Evolutionary conservation across 2,888 invertebrate genomes (phyloP).

Genomic region (Leptarthrus brevirostris): DNA sequence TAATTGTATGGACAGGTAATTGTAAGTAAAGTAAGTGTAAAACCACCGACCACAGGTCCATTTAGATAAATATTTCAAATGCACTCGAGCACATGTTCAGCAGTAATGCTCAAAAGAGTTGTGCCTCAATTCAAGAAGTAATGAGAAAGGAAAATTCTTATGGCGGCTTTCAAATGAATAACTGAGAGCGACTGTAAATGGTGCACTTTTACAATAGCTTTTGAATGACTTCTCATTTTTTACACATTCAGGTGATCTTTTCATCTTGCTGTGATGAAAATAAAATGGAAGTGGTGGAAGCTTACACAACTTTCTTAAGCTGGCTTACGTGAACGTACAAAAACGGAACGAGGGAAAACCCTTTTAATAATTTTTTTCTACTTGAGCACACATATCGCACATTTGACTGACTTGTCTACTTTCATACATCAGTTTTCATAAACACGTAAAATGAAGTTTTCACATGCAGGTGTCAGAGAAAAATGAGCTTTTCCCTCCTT

Average conservation of each 20-base stretch:
- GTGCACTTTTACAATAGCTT: background rate
- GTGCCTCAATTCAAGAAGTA: background rate
- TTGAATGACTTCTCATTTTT: background rate
- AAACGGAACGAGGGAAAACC: background rate
- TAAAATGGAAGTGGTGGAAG: background rate
- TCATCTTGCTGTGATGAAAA: background rate
- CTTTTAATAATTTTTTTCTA: background rate
- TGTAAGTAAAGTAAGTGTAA: slow-evolving; percentile 3
- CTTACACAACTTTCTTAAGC: background rate
- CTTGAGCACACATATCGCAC: background rate
- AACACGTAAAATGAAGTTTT: background rate
- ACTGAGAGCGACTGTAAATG: slow-evolving; percentile 1
- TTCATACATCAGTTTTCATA: background rate
- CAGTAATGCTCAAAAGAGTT: background rate
- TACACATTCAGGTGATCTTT: background rate
- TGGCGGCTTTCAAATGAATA: background rate
- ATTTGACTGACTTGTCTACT: background rate
- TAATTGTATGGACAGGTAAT: background rate
- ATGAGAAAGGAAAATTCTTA: background rate
- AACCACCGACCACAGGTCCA: background rate
- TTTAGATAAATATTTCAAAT: background rate
- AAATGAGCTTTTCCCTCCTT: too few relatives aligned
- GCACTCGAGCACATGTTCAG: background rate
- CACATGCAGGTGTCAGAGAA: too few relatives aligned
- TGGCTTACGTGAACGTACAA: background rate